Evolutionary conservation across 2,113 vertebrate species (phyloP), one percentile per base, ranked within the genome.

Genomic region (Ellobius talpinus): DNA sequence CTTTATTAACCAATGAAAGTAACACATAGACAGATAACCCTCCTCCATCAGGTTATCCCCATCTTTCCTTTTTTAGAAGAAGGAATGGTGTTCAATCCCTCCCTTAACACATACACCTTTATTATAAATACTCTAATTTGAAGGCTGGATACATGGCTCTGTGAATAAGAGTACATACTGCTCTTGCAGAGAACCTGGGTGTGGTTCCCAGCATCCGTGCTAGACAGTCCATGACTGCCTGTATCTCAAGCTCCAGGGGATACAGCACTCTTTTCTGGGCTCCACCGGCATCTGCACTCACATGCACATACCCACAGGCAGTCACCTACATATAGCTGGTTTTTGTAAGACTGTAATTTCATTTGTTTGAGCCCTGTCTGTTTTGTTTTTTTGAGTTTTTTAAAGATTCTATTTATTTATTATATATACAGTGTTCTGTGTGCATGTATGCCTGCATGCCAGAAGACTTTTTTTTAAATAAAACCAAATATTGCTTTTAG

Each of bases 401-500:
- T 6, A 21, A 58, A 58, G 55, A 58, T 19, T 58, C 55, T 58
- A 58, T 19, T 58, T 58, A 58, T 19, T 58, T 58, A 58, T 58
- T 58, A 58, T 19, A 58, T 58, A 58, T 58, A 19, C 55, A 58
- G 55, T 58, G 55, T 58, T 58, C 55, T 58, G 55, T 58, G 17
- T 58, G 55, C 55, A 58, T 58, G 55, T 58, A 58, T 21, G 17
- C 17, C 55, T 58, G 55, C 55, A 58, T 58, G 55, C 55, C 55
- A 58, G 17, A 58, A 58, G 55, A 58, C 19, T 6, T 89, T 58
- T 84, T 73, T 78, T 93, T 39, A 90, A 21, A 87, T 92, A 77
- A 91, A 97, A 70, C 31, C 36, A 90, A 89, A 21, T 52, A 55
- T 50, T 92, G 50, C 21, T 77, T 70, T 92, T 65, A 66, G 45